These are phyloP conservation scores for Podargus strigoides DNA, from an alignment of 2,797 vertebrate genomes.

Conservation along the genomic window DNA sequence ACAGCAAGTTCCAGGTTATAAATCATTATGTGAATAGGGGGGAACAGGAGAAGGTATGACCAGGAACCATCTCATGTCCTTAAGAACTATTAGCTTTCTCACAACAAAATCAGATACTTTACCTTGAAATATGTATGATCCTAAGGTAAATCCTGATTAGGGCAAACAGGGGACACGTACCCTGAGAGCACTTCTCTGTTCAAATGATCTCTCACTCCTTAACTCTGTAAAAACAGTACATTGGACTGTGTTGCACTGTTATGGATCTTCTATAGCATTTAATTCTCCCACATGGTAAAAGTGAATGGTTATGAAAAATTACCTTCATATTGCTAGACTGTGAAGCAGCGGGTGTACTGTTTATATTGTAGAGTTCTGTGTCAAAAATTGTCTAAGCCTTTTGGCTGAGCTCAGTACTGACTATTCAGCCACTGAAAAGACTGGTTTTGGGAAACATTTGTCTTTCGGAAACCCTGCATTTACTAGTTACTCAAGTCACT, in stretches of 20 bases:
- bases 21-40: not conserved
- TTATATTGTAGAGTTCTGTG: not conserved
- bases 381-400: not conserved
- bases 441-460: not conserved
- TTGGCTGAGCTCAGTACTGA: not conserved
- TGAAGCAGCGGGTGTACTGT: not conserved
- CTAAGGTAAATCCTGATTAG: not conserved
- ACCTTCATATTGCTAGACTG: not conserved
- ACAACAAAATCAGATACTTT: not conserved
- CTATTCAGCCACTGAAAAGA: not conserved
- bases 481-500: not conserved
- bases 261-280: not conserved
- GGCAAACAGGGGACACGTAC: not conserved
- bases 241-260: not conserved
- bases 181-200: not conserved
- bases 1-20: not conserved
- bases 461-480: not conserved
- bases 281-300: not conserved
- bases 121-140: not conserved
- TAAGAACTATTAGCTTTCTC: not conserved
- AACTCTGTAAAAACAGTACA: not conserved
- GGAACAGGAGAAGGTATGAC: not conserved
- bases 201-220: not conserved
- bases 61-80: not conserved
- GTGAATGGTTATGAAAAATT: not conserved